These are phyloP conservation scores for Rhagonycha fulva DNA, from an alignment of 2,888 invertebrate species.

Conservation along the genomic window DNA sequence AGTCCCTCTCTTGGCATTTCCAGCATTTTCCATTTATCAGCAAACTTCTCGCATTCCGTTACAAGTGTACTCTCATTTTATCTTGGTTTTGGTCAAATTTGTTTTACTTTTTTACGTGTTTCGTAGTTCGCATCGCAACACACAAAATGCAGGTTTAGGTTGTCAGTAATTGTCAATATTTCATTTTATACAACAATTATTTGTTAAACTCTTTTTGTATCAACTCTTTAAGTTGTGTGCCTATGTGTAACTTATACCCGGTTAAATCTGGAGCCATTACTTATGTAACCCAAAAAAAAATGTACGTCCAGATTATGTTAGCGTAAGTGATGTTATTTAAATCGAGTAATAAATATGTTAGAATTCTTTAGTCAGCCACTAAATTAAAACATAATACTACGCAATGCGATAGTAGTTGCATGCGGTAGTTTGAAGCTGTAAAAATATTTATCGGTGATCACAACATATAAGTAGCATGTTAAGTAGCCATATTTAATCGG, in stretches of 20 bases:
- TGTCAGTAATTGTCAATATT: too few relatives aligned
- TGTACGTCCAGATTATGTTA: background rate
- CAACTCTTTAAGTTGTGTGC: background rate
- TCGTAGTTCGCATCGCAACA: too few relatives aligned
- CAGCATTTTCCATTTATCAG: too few relatives aligned
- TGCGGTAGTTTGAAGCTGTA: constrained; percentile 34
- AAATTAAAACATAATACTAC: constrained; percentile 36
- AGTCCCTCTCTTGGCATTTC: too few relatives aligned
- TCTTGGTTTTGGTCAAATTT: too few relatives aligned
- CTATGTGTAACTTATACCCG: background rate
- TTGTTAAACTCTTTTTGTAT: background rate
- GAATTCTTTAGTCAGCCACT: constrained; percentile 17
- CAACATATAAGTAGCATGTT: constrained; percentile 44
- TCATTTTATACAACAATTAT: too few relatives aligned
- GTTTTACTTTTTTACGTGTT: too few relatives aligned
- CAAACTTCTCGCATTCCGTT: too few relatives aligned
- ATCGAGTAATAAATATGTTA: constrained; percentile 23
- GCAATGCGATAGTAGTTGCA: constrained; percentile 35
- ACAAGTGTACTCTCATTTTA: too few relatives aligned
- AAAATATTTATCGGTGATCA: constrained; percentile 44
- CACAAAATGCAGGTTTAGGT: too few relatives aligned
- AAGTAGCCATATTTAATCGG: constrained; percentile 45
- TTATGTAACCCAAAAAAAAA: background rate
- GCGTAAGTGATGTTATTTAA: constrained; percentile 12
- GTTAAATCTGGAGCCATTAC: background rate